Conservation (phyloP, 2,113 vertebrate species). For the Numenius arquata region DNA sequence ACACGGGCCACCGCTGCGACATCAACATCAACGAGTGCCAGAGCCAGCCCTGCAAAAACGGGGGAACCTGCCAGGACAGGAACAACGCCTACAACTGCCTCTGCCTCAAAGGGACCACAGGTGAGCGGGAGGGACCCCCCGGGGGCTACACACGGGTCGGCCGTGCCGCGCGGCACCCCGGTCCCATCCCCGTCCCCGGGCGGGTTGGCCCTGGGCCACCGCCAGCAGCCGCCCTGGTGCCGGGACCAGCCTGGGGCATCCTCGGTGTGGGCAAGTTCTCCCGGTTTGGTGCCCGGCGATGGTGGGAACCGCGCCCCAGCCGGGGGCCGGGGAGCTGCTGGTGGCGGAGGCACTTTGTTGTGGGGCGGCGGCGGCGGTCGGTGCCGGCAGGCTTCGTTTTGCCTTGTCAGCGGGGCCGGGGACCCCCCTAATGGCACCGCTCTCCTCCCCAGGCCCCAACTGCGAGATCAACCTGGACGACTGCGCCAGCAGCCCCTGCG, state of each 20-base stretch:
- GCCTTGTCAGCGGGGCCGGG: fast-evolving
- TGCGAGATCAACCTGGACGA: slow-evolving; percentile 94
- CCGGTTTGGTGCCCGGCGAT: neutral
- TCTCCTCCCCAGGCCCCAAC: slow-evolving; percentile 75
- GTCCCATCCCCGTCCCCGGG: neutral
- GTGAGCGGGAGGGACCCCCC: slow-evolving; percentile 49
- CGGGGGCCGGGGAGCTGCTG: neutral
- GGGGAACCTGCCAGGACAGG: slow-evolving; percentile 89
- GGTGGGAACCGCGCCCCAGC: neutral
- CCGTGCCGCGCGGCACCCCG: fast-evolving
- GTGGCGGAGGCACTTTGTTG: fast-evolving
- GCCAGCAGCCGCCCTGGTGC: neutral
- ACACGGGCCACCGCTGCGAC: slow-evolving; percentile 89
- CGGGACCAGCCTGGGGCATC: neutral
- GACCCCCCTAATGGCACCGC: neutral
- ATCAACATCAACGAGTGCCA: slow-evolving; percentile 93
- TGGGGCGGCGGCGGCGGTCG: fast-evolving
- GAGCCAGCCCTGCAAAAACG: slow-evolving; percentile 92
- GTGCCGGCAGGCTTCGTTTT: neutral
- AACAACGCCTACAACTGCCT: slow-evolving; percentile 85
- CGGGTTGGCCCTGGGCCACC: neutral
- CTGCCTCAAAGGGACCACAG: slow-evolving; percentile 90
- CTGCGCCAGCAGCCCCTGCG: slow-evolving; percentile 89
- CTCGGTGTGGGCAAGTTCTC: neutral
- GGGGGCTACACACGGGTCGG: fast-evolving